Evolutionary conservation across 2,113 vertebrate species (phyloP).

Genomic region (Pan troglodytes): NHGRI_mPanTro3-v2.1_pri NC_072411.2:134402001-134402500

Average conservation of each 20-base stretch:
- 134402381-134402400: neutral
- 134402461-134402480: neutral
- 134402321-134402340: neutral
- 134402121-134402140: neutral
- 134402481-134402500: neutral
- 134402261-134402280: neutral
- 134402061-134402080: neutral
- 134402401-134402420: neutral
- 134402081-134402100: neutral
- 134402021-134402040: neutral
- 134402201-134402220: neutral
- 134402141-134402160: neutral
- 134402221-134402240: neutral
- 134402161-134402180: neutral
- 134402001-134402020: neutral
- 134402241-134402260: neutral
- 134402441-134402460: neutral
- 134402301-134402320: neutral
- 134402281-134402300: neutral
- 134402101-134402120: neutral
- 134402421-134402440: neutral
- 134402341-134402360: neutral
- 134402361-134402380: neutral
- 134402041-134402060: neutral
- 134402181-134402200: neutral